These are phyloP conservation scores for Pimephales promelas DNA, from an alignment of 2,113 vertebrate genomes.

Conservation along the genomic window DNA sequence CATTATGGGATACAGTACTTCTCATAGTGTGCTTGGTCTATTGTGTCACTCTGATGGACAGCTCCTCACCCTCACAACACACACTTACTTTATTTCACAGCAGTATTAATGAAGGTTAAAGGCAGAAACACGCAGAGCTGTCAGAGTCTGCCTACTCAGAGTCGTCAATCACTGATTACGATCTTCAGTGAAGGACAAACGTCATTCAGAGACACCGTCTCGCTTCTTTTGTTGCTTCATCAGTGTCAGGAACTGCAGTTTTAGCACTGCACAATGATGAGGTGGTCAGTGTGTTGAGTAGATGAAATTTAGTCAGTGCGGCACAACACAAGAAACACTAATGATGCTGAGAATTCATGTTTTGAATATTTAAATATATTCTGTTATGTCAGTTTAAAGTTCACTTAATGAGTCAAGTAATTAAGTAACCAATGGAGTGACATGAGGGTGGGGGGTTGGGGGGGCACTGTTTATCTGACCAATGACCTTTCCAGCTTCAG, in stretches of 20 bases:
- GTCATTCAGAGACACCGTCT: not conserved
- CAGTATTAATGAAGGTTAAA: slow-evolving; percentile 16
- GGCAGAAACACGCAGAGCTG: too few relatives aligned
- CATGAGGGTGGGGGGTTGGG: not conserved
- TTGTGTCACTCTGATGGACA: slow-evolving; percentile 5
- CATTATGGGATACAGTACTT: not conserved
- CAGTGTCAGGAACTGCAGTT: slow-evolving; percentile 2
- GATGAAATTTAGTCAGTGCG: not conserved
- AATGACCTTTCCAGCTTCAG: not conserved
- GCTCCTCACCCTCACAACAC: not conserved
- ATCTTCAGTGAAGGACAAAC: slow-evolving; percentile 14
- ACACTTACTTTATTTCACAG: not conserved
- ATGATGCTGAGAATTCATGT: not conserved
- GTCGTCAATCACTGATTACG: not conserved
- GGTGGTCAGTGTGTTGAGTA: not conserved
- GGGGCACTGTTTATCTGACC: not conserved
- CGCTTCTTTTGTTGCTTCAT: slow-evolving; percentile 5
- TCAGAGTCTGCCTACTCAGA: too few relatives aligned
- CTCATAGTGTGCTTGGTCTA: not conserved
- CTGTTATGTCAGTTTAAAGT: not conserved
- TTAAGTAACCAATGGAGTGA: not conserved
- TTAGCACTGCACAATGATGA: not conserved
- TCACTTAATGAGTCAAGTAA: not conserved
- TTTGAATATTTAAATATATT: not conserved
- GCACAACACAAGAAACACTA: not conserved